Evolutionary conservation across 2,888 invertebrate species (phyloP).

Genomic region (Pegoplata infirma): DNA sequence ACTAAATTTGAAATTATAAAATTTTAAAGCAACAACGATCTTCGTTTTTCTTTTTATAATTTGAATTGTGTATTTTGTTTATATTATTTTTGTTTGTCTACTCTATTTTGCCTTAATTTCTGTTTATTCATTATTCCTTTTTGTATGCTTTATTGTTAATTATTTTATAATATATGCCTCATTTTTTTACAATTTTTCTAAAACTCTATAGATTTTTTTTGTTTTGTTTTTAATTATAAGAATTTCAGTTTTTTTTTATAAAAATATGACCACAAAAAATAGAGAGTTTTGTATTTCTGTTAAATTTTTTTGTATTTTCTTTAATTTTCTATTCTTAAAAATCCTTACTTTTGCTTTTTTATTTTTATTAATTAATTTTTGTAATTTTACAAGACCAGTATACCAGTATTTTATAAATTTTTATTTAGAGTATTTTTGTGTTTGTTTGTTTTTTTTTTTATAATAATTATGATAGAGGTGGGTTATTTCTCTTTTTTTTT

Average conservation of each 20-base stretch:
- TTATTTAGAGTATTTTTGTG: slow-evolving; percentile 39
- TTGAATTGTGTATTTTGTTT: neutral
- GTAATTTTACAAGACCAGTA: slow-evolving; percentile 19
- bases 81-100: slow-evolving; percentile 31
- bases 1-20: neutral
- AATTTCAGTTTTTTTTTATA: slow-evolving; percentile 35
- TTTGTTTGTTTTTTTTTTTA: too few species aligned
- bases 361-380: slow-evolving; percentile 5
- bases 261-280: slow-evolving; percentile 61
- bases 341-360: slow-evolving; percentile 33
- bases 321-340: slow-evolving; percentile 24
- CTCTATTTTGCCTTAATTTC: slow-evolving; percentile 33
- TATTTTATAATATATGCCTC: neutral
- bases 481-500: slow-evolving; percentile 72
- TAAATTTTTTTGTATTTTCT: neutral
- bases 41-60: slow-evolving; percentile 32
- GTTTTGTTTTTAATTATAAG: slow-evolving; percentile 6
- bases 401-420: slow-evolving; percentile 8
- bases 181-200: slow-evolving; percentile 27
- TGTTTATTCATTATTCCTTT: slow-evolving; percentile 27
- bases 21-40: slow-evolving; percentile 35
- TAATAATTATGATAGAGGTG: slow-evolving; percentile 71
- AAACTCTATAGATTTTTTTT: slow-evolving; percentile 25
- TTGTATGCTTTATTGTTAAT: neutral
- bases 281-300: slow-evolving; percentile 23